These are phyloP conservation scores for Polydrusus pterygomalis DNA, from an alignment of 2,888 invertebrate genomes.

Conservation along the genomic window DNA sequence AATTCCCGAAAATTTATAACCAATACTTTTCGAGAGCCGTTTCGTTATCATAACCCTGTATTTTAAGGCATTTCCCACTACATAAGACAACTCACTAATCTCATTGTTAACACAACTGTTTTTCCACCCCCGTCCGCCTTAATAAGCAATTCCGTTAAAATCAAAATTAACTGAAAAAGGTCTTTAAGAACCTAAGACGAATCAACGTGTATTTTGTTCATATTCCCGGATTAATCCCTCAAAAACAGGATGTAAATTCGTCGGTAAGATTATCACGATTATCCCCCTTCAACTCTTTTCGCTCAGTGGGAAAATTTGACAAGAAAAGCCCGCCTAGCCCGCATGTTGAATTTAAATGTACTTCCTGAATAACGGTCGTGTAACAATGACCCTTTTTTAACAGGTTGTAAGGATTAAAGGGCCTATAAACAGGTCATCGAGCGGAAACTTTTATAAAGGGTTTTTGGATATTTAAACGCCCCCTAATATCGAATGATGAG, in stretches of 20 bases:
- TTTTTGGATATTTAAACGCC: neutral
- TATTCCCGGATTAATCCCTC: neutral
- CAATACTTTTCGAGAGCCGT: no score
- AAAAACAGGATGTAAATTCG: constrained; percentile 16
- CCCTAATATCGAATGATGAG: neutral
- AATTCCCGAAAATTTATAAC: no score
- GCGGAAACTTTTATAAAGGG: neutral
- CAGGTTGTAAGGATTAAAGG: constrained; percentile 12
- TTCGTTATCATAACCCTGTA: no score
- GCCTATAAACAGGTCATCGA: constrained; percentile 10
- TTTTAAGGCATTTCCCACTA: no score
- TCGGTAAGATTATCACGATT: neutral
- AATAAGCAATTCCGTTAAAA: no score
- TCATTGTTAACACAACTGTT: no score
- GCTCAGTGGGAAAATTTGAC: constrained; percentile 13
- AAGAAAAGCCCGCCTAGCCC: constrained; percentile 8
- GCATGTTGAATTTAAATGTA: constrained; percentile 19
- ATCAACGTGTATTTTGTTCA: neutral
- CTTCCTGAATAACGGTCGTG: constrained; percentile 2
- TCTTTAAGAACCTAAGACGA: no score
- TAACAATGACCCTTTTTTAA: constrained; percentile 16
- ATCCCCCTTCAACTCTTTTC: constrained; percentile 19
- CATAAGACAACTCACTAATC: no score
- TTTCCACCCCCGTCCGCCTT: no score
- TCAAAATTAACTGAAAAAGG: no score